These are phyloP conservation scores for Falco peregrinus DNA, from an alignment of 2,797 vertebrate genomes.

Conservation along the genomic window DNA sequence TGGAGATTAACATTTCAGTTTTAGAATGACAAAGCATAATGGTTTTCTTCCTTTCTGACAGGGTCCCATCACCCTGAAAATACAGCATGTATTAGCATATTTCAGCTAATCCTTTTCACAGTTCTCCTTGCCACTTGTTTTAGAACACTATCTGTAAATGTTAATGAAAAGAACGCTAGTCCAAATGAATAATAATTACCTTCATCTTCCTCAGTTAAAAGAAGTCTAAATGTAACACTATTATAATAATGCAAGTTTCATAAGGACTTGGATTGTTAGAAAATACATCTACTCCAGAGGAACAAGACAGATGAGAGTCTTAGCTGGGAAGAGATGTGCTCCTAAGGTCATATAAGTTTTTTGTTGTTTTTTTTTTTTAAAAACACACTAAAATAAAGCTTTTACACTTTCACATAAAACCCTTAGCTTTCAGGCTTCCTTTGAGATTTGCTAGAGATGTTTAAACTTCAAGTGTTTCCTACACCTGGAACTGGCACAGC, in stretches of 20 bases:
- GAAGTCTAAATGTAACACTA: background rate
- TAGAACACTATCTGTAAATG: slow-evolving; percentile 1
- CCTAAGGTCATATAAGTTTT: background rate
- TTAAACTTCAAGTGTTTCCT: background rate
- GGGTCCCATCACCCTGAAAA: background rate
- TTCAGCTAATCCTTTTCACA: slow-evolving; percentile 17
- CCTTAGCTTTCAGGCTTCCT: background rate
- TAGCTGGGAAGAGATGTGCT: background rate
- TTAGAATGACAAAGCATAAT: slow-evolving; percentile 18
- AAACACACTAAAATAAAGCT: background rate
- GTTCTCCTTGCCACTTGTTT: background rate
- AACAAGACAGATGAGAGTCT: background rate
- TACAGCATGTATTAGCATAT: background rate
- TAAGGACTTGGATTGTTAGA: background rate
- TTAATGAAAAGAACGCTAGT: slow-evolving; percentile 23
- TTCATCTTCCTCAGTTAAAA: slow-evolving; percentile 24
- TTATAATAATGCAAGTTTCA: slow-evolving; percentile 2
- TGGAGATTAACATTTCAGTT: slow-evolving; percentile 13
- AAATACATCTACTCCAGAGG: background rate
- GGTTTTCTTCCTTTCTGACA: slow-evolving; percentile 19
- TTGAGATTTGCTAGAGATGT: background rate
- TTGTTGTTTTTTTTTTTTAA: background rate
- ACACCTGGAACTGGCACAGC: background rate
- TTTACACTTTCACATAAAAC: background rate
- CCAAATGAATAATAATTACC: slow-evolving; percentile 29